Base-by-base conservation (phyloP, 1,140 invertebrate genomes). In the Plutomurus gul region DNA sequence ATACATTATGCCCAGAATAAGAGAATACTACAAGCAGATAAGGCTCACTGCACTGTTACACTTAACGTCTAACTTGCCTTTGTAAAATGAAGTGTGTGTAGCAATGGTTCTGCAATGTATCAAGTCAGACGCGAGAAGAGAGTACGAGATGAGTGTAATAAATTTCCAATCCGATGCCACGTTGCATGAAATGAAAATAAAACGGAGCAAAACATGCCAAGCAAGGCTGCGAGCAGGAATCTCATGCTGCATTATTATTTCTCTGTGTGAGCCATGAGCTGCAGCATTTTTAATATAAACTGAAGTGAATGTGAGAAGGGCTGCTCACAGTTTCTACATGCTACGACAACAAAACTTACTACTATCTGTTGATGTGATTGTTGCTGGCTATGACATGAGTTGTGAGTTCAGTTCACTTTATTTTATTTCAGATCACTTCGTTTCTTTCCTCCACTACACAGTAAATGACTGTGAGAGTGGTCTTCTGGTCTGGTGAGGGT, bases 91-190 rank as follows among this genome's bases (percentile, higher is more conserved):
- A 22, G 20, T 51, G 25, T 49, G n/a, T 49, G n/a, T n/a, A n/a
- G n/a, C n/a, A 47, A 47, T 49, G 25, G n/a, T 22, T 49, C n/a
- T n/a, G n/a, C n/a, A n/a, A 22, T 49, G 18, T 22, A 51, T 22
- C 47, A 51, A 47, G 3, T 51, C 25, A 22, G 47, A 22, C 47
- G 25, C 18, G 18, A 6, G n/a, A n/a, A 30, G 25, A 49, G 46
- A 51, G 47, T 43, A 13, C 11, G 7, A 65, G 56, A 77, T 25
- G 25, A 65, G 27, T 16, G 37, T 30, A 65, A 77, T 77, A 70
- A 70, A 77, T 77, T 77, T 47, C 60, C 11, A 25, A 77, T 76
- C n/a, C 43, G 75, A 40, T 18, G 60, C 27, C 16, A 18, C 36
- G 25, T 7, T 65, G 30, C 56, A 65, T 65, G 56, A 36, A 65